A percentile compares a stretch with the other conserved stretches of the same genome.
Evolutionary conservation across 2,113 vertebrate species (phyloP).

Genomic region (Channa argus): DNA sequence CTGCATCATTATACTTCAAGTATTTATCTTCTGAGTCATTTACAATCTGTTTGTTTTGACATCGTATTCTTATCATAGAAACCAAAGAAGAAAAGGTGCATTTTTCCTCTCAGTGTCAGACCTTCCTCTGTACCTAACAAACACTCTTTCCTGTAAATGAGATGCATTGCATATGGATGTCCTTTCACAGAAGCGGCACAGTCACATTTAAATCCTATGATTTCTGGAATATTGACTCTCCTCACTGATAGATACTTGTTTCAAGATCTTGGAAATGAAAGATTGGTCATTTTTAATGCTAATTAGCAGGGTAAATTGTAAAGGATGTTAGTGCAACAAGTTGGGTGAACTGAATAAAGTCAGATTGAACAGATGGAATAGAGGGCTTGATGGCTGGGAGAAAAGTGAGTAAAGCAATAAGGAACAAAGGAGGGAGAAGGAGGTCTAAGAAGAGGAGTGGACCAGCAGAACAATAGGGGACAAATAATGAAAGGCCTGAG

Average conservation of each 20-base stretch:
- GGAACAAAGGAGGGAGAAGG: conserved; percentile 38
- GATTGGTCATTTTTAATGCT: conserved; percentile 29
- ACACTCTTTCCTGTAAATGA: conserved; percentile 22
- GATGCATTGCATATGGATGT: conserved; percentile 19
- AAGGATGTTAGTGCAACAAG: conserved; percentile 20
- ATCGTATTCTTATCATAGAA: no score
- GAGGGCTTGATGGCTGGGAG: conserved; percentile 33
- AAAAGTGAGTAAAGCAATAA: conserved; percentile 37
- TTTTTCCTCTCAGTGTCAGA: neutral
- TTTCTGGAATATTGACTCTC: conserved; percentile 6
- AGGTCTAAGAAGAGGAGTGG: neutral
- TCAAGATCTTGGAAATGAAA: neutral
- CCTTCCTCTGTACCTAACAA: neutral
- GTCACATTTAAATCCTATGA: conserved; percentile 17
- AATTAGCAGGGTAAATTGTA: conserved; percentile 17
- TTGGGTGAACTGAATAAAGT: conserved; percentile 22
- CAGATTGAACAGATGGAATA: conserved; percentile 57
- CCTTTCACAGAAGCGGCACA: conserved; percentile 14
- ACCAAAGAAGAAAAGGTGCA: neutral
- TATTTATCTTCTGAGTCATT: neutral
- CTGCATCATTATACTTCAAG: neutral
- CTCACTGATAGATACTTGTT: conserved; percentile 1
- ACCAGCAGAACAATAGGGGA: conserved; percentile 9
- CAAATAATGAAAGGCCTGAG: neutral
- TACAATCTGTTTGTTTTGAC: neutral